Evolutionary conservation across 2,113 vertebrate species (phyloP).

Genomic region (Clarias magur): DNA sequence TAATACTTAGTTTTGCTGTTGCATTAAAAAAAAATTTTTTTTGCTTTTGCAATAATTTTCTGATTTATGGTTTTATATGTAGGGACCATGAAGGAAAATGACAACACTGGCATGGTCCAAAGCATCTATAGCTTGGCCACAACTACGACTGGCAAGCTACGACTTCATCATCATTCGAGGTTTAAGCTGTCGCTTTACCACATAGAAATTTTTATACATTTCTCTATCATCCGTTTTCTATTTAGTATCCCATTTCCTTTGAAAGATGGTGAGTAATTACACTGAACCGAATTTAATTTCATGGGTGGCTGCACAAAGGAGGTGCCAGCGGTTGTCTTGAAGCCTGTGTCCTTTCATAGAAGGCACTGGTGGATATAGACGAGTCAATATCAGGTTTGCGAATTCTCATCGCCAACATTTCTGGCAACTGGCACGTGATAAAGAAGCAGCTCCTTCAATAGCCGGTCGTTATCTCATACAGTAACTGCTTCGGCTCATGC

Average conservation of each 20-base stretch:
- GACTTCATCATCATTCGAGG: not conserved
- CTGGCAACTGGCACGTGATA: not conserved
- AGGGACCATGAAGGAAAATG: not conserved
- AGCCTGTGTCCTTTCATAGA: not conserved
- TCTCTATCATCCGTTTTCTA: not conserved
- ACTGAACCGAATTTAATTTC: conserved; percentile 16
- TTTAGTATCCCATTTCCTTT: not conserved
- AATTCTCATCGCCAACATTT: not conserved
- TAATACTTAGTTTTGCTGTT: not conserved
- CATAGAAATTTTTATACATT: not conserved
- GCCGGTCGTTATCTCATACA: conserved; percentile 36
- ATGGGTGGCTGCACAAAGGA: conserved; percentile 18
- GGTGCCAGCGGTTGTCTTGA: not conserved
- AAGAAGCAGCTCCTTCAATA: conserved; percentile 20
- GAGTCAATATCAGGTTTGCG: not conserved
- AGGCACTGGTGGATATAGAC: not conserved
- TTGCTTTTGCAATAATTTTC: not conserved
- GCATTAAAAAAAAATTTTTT: not conserved
- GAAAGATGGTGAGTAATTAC: not conserved
- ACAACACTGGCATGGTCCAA: not conserved
- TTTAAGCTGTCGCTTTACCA: not conserved
- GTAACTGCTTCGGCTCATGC: conserved; percentile 11
- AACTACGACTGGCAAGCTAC: not conserved
- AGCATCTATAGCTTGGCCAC: not conserved
- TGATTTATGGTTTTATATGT: not conserved